phyloP scores from a whole-genome alignment of 2,888 invertebrate species.

The Mactromeris polynyma region DNA sequence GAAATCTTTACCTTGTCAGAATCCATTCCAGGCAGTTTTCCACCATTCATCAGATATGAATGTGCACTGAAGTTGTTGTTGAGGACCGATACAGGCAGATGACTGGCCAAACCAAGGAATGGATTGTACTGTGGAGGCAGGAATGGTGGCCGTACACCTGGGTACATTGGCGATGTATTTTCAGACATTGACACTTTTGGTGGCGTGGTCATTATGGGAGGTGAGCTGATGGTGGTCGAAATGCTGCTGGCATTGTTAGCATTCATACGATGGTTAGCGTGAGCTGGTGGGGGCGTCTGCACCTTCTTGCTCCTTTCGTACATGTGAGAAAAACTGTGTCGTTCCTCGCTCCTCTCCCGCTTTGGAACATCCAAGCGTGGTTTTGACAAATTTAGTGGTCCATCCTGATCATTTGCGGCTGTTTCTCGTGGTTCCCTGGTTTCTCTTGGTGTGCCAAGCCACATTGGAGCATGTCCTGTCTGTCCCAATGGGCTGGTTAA shows the following conservation, averaged over 20 bases:
- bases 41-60: constrained; percentile 78
- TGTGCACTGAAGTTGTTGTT: constrained; percentile 77
- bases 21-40: constrained; percentile 78
- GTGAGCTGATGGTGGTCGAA: constrained; percentile 75
- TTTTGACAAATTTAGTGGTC: constrained; percentile 95
- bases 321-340: constrained; percentile 50
- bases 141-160: constrained; percentile 77
- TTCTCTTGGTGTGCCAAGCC: constrained; percentile 49
- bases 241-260: constrained; percentile 30
- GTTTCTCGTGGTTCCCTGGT: constrained; percentile 45
- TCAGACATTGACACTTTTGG: constrained; percentile 84
- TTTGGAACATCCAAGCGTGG: constrained; percentile 89
- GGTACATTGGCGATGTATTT: constrained; percentile 64
- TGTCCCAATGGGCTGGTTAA: constrained; percentile 69
- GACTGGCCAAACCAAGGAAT: constrained; percentile 78
- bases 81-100: constrained; percentile 76
- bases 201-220: constrained; percentile 84
- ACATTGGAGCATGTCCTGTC: constrained; percentile 59
- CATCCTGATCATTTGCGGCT: constrained; percentile 88
- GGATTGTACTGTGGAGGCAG: constrained; percentile 83
- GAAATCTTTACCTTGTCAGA: constrained; percentile 78
- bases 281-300: constrained; percentile 81
- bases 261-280: constrained; percentile 77
- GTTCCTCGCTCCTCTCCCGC: constrained; percentile 54
- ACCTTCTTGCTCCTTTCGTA: constrained; percentile 56